Evolutionary conservation across 2,888 invertebrate species (phyloP).

Genomic region (Apamea monoglypha): DNA sequence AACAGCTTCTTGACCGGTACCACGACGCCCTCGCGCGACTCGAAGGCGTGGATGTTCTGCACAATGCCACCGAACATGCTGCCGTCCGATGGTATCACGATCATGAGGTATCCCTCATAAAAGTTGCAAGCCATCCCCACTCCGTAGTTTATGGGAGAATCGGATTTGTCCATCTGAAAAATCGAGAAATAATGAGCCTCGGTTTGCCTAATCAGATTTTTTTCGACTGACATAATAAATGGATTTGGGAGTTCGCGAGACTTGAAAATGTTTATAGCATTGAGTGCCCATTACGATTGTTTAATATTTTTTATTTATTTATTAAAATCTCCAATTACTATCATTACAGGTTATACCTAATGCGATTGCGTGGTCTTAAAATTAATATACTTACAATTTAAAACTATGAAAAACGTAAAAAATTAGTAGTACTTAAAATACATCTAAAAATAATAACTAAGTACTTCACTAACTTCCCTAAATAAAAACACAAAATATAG

Average conservation of each 20-base stretch:
- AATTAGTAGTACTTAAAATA: too few species aligned
- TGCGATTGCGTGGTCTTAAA: too few species aligned
- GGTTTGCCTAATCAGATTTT: not conserved
- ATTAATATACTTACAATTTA: too few species aligned
- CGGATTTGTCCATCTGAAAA: constrained; percentile 53
- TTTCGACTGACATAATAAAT: not conserved
- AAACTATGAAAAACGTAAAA: too few species aligned
- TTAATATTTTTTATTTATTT: too few species aligned
- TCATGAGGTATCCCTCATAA: constrained; percentile 91
- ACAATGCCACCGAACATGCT: constrained; percentile 79
- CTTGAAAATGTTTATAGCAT: not conserved
- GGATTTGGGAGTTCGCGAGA: not conserved
- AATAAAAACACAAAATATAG: too few species aligned
- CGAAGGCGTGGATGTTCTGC: constrained; percentile 81
- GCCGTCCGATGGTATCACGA: constrained; percentile 89
- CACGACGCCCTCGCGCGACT: constrained; percentile 81
- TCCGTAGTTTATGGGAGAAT: constrained; percentile 87
- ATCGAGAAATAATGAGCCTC: not conserved
- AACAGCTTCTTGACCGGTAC: constrained; percentile 91
- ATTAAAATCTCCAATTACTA: too few species aligned
- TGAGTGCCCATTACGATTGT: not conserved
- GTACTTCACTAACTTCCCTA: too few species aligned
- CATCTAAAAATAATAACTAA: too few species aligned
- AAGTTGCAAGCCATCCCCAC: constrained; percentile 92
- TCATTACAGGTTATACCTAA: too few species aligned